Evolutionary conservation across 2,113 vertebrate species (phyloP).

Genomic region (Nycticorax nycticorax): DNA sequence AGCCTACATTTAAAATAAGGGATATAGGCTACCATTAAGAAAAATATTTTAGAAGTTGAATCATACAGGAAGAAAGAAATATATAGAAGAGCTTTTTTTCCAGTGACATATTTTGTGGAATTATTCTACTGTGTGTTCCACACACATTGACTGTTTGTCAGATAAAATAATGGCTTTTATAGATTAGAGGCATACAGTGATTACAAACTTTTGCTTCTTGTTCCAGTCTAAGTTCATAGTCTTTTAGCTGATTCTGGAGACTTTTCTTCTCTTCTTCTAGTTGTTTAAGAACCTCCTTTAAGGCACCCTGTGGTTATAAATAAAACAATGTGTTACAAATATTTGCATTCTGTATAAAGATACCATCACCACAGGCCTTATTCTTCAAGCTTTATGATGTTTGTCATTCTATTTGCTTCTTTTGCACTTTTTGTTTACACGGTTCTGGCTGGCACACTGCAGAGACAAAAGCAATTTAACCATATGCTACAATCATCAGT

Average conservation of each 20-base stretch:
- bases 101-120: neutral
- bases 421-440: neutral
- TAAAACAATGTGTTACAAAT: neutral
- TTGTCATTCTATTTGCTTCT: neutral
- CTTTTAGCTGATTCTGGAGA: slow-evolving; percentile 82
- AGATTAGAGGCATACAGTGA: neutral
- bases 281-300: slow-evolving; percentile 80
- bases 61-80: neutral
- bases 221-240: slow-evolving; percentile 77
- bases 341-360: neutral
- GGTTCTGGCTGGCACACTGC: neutral
- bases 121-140: neutral
- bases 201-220: slow-evolving; percentile 86
- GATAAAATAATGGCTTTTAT: neutral
- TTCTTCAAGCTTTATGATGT: neutral
- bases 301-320: slow-evolving; percentile 73
- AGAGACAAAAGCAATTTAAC: neutral
- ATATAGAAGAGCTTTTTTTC: neutral
- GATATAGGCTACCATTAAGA: neutral
- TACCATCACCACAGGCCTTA: neutral
- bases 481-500: neutral
- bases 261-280: slow-evolving; percentile 79
- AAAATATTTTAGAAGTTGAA: neutral
- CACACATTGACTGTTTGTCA: neutral
- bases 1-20: slow-evolving; percentile 66